A percentile compares a stretch with the other conserved stretches of the same genome.
phyloP scores from a whole-genome alignment of 2,888 invertebrate species.

The Luffia ferchaultella region DNA sequence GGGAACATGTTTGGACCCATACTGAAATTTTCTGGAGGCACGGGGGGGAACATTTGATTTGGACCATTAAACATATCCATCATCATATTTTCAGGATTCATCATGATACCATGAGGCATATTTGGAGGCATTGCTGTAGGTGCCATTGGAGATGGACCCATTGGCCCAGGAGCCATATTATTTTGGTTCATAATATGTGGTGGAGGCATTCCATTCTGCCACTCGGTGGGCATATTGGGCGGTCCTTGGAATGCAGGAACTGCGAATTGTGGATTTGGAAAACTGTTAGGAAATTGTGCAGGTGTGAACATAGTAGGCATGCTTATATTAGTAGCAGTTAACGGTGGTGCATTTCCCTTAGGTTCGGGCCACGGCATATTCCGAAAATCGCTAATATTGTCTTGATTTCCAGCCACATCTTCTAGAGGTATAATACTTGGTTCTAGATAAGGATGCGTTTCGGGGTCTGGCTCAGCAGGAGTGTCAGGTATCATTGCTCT shows the following conservation, averaged over 20 bases:
- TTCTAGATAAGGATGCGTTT: constrained; percentile 78
- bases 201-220: constrained; percentile 46
- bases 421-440: constrained; percentile 88
- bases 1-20: constrained; percentile 57
- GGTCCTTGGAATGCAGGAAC: constrained; percentile 50
- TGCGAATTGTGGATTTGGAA: constrained; percentile 53
- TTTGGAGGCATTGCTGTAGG: constrained; percentile 38
- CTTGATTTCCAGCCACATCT: constrained; percentile 85
- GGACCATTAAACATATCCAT: constrained; percentile 46
- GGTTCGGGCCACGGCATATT: constrained; percentile 86
- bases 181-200: constrained; percentile 38
- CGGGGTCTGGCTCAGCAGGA: constrained; percentile 86
- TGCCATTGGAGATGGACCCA: constrained; percentile 37
- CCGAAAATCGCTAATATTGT: constrained; percentile 80
- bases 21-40: constrained; percentile 41
- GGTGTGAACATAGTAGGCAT: constrained; percentile 55
- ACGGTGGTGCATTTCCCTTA: constrained; percentile 68
- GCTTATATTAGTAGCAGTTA: constrained; percentile 27
- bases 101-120: constrained; percentile 47
- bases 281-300: constrained; percentile 48
- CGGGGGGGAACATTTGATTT: constrained; percentile 34
- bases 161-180: constrained; percentile 31
- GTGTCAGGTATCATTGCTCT: constrained; percentile 87
- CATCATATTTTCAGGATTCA: constrained; percentile 54
- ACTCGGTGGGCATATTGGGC: constrained; percentile 37